Base-by-base conservation (phyloP, 1,140 invertebrate genomes). In the Drosophila sproati region DNA sequence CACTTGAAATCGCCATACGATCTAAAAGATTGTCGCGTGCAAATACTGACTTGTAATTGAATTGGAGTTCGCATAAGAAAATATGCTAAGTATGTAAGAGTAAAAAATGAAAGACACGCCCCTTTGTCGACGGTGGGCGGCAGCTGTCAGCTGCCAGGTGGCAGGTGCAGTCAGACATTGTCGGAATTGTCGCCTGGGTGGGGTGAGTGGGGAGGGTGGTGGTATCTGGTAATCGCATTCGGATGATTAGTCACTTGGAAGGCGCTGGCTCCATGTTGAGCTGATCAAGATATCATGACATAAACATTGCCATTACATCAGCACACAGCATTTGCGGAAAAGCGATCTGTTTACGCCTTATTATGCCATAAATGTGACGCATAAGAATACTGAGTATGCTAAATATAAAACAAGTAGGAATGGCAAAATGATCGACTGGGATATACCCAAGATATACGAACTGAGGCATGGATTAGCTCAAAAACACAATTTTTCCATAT, bases 281-380 rank as follows among this genome's bases (percentile, higher is more conserved):
- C 57, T 55, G 66, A 74, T 74, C 66, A 56, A 41, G 67, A 74
- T 74, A 74, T 70, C 37, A 69, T 78, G 82, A 86, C 82, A 87
- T 82, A 73, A 75, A 76, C 77, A 80, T 68, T 48, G 37, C 75
- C 83, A 87, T 87, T 87, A 82, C 83, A 87, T 87, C 82, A 87
- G 79, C 76, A 72, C 47, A 29, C 60, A 28, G n/a, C 55, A 57
- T 29, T 29, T 29, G 37, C 61, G 35, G 54, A 29, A 43, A 62
- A 37, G 45, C 47, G 12, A 68, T 60, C 55, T 59, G 59, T 69
- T 69, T 62, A 56, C 37, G n/a, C n/a, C 72, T 70, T 57, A 62
- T 74, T 74, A 74, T 45, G 50, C 43, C 3, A 6, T 3, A 12
- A 6, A 12, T 12, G 29, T 51, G 54, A 12, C 34, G 8, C 32